Percentiles rank a stretch among this genome's conserved stretches.
Conservation (phyloP, 2,888 invertebrate genomes). For the Phlogophora meticulosa region DNA sequence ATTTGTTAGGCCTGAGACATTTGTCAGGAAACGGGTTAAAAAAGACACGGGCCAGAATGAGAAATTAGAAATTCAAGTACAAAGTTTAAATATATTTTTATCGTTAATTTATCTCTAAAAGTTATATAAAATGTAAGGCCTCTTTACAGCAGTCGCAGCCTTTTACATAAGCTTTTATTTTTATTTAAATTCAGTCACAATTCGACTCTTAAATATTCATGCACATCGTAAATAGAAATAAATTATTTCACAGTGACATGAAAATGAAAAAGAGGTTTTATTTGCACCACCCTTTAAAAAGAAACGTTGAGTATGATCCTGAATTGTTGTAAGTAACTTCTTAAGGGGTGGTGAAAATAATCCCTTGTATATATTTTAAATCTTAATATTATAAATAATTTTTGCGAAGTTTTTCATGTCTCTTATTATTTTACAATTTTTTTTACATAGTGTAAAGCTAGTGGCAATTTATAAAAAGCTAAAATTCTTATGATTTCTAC, state of each 20-base stretch:
- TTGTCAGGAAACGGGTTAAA: too few relatives aligned
- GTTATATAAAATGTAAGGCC: constrained; percentile 33
- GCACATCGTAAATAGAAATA: constrained; percentile 21
- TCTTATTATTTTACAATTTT: constrained; percentile 50
- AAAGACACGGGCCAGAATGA: constrained; percentile 1
- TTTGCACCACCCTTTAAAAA: constrained; percentile 28
- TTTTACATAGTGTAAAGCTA: constrained; percentile 62
- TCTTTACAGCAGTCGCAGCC: constrained; percentile 29
- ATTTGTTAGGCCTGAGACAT: background rate
- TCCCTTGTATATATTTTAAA: background rate
- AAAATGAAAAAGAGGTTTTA: background rate
- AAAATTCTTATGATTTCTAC: constrained; percentile 25
- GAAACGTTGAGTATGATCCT: constrained; percentile 21
- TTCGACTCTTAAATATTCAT: constrained; percentile 31
- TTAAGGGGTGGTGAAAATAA: constrained; percentile 13
- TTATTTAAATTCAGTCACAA: constrained; percentile 42
- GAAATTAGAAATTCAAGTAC: background rate
- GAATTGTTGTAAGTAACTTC: constrained; percentile 7
- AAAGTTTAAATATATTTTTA: constrained; percentile 7
- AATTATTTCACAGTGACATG: background rate
- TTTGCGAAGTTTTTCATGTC: constrained; percentile 40
- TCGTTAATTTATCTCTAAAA: constrained; percentile 36
- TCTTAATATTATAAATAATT: constrained; percentile 38
- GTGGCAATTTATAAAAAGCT: constrained; percentile 67
- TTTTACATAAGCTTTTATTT: constrained; percentile 23